These are phyloP conservation scores for Mesorhabditis sp. DNA, from an alignment of 2,888 invertebrate genomes.

Conservation along the genomic window DNA sequence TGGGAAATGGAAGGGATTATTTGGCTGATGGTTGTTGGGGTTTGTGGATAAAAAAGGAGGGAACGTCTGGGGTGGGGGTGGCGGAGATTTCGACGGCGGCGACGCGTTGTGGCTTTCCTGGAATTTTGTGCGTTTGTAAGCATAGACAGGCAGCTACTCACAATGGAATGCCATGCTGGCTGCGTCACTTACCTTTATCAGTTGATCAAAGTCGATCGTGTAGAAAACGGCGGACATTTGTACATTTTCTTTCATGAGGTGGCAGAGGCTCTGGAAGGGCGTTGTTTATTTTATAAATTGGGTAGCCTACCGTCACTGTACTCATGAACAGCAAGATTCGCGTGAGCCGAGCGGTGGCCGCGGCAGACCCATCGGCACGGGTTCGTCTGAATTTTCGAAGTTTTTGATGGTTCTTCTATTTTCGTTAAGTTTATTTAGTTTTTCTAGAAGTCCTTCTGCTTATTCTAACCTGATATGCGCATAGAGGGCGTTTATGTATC, in stretches of 20 bases:
- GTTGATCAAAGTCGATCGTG: constrained; percentile 34
- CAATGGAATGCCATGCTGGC: too few species aligned
- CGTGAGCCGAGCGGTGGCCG: neutral
- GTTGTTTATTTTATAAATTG: neutral
- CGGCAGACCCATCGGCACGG: neutral
- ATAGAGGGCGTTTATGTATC: constrained; percentile 29
- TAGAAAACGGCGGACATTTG: constrained; percentile 32
- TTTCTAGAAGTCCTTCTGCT: neutral
- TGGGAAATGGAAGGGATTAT: neutral
- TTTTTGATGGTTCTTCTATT: too few species aligned
- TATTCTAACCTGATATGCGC: neutral
- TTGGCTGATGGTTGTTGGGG: too few species aligned
- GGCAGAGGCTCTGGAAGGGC: constrained; percentile 21
- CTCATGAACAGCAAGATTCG: constrained; percentile 1
- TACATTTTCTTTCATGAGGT: constrained; percentile 33
- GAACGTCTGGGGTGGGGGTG: too few species aligned
- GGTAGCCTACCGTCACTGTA: neutral
- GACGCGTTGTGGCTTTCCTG: too few species aligned
- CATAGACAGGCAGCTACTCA: too few species aligned
- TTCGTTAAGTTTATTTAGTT: too few species aligned
- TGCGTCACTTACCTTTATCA: constrained; percentile 20
- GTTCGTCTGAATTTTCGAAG: neutral
- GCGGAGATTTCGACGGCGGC: too few species aligned
- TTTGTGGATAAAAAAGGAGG: too few species aligned
- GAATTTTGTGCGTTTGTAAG: too few species aligned